A percentile compares a stretch with the other conserved stretches of the same genome.
Evolutionary conservation across 2,797 vertebrate genomes (phyloP).

Genomic region (Premnoplex brunnescens): DNA sequence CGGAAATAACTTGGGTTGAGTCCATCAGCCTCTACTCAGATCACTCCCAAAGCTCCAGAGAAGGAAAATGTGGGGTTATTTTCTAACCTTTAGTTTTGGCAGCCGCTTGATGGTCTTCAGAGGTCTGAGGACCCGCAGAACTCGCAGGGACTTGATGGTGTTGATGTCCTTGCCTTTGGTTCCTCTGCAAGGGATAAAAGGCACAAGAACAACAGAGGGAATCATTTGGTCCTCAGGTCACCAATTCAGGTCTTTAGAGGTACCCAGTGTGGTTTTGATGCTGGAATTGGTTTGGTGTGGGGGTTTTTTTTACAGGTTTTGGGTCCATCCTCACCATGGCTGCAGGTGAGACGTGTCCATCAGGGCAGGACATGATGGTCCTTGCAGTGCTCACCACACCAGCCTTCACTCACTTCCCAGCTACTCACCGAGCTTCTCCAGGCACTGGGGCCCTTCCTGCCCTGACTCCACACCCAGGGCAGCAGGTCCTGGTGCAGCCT

Average conservation of each 20-base stretch:
- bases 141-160: slow-evolving; percentile 96
- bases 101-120: slow-evolving; percentile 97
- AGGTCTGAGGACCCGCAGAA: slow-evolving; percentile 90
- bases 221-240: not conserved
- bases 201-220: slow-evolving; percentile 61
- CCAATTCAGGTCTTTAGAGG: not conserved
- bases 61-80: not conserved
- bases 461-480: not conserved
- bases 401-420: not conserved
- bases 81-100: slow-evolving; percentile 92
- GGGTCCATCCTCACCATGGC: not conserved
- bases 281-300: not conserved
- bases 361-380: not conserved
- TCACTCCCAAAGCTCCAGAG: not conserved
- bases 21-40: not conserved
- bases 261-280: not conserved
- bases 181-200: slow-evolving; percentile 82
- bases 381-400: not conserved
- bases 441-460: not conserved
- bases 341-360: not conserved
- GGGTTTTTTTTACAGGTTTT: not conserved
- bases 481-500: not conserved
- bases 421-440: not conserved
- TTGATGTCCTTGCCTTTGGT: slow-evolving; percentile 98
- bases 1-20: not conserved